These are phyloP conservation scores for Iselma pallidipennis DNA, from an alignment of 2,888 invertebrate genomes.

Conservation along the genomic window DNA sequence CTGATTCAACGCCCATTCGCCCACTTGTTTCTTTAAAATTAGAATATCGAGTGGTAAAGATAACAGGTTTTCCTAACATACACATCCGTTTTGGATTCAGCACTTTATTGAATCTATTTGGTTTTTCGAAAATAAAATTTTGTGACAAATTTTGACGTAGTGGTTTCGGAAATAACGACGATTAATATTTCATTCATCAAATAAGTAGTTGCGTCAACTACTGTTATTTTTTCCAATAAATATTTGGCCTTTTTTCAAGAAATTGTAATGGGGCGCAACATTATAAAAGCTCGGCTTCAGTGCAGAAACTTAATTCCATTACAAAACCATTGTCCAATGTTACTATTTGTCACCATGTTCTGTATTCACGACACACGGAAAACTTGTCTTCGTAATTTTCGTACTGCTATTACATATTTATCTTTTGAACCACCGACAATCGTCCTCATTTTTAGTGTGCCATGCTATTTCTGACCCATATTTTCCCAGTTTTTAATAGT, in stretches of 20 bases:
- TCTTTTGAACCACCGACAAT: neutral
- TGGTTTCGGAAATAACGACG: neutral
- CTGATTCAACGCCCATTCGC: slow-evolving; percentile 28
- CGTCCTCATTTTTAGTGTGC: neutral
- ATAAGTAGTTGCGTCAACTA: neutral
- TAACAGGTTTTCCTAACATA: slow-evolving; percentile 8
- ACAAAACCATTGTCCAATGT: no score
- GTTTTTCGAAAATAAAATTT: no score
- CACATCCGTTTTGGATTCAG: neutral
- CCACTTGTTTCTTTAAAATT: slow-evolving; percentile 30
- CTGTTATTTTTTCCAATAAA: neutral
- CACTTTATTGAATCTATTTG: neutral
- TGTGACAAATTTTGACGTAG: neutral
- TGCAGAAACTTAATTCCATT: no score
- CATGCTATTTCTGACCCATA: neutral
- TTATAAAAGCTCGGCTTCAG: no score
- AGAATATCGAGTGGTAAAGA: slow-evolving; percentile 12
- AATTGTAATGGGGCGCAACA: no score
- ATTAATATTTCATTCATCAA: neutral
- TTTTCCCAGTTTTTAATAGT: neutral
- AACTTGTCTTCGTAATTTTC: no score
- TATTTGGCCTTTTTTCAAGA: neutral
- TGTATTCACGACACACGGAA: no score
- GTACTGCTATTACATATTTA: no score
- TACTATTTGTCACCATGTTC: no score